These are phyloP conservation scores for Leptocoma aspasia DNA, from an alignment of 2,113 vertebrate species.

Conservation along the genomic window DNA sequence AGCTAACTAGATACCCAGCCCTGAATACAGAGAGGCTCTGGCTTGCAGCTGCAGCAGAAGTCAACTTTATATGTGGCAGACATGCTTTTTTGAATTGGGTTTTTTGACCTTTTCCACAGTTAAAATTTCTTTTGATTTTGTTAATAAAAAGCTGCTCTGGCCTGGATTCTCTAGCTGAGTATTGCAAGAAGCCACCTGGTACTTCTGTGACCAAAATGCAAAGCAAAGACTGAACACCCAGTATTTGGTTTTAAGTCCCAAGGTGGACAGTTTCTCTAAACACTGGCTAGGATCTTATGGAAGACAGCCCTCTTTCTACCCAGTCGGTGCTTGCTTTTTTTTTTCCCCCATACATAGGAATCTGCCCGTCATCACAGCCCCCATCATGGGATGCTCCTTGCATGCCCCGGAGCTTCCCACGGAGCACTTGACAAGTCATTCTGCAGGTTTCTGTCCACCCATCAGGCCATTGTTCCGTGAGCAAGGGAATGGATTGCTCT, in stretches of 20 bases:
- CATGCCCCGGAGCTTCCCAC: not conserved
- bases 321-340: too few species aligned
- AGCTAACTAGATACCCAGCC: not conserved
- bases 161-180: not conserved
- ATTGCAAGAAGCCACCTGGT: not conserved
- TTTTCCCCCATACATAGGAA: not conserved
- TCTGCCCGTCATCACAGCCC: not conserved
- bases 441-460: not conserved
- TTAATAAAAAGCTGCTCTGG: not conserved
- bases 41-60: not conserved
- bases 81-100: not conserved
- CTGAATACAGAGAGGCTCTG: not conserved
- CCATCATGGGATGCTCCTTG: not conserved
- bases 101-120: not conserved
- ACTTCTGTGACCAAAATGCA: not conserved
- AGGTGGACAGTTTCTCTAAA: not conserved
- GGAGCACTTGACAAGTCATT: slow-evolving; percentile 11
- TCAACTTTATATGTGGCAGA: not conserved
- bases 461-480: not conserved
- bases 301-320: not conserved
- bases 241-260: not conserved
- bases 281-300: not conserved
- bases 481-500: not conserved
- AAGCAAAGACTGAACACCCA: not conserved
- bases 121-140: not conserved